phyloP scores from a whole-genome alignment of 2,888 invertebrate species.

The Lapara coniferarum region DNA sequence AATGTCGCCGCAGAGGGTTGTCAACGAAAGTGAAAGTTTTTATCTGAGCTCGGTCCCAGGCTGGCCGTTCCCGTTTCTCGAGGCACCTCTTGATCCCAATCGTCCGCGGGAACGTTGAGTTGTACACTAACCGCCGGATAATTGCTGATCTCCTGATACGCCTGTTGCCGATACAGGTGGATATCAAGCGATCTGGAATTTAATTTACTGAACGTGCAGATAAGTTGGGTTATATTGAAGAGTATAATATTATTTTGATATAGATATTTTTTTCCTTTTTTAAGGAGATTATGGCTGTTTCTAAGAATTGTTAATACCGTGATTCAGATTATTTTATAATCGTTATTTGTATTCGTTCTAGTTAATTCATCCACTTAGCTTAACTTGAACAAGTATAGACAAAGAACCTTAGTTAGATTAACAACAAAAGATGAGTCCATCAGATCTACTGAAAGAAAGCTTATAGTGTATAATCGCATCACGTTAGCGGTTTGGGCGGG shows the following conservation, averaged over 20 bases:
- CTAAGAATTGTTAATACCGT: no score
- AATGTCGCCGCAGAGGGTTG: conserved; percentile 73
- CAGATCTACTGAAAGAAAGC: conserved; percentile 43
- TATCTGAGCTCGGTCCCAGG: conserved; percentile 71
- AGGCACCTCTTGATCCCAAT: conserved; percentile 72
- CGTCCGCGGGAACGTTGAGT: conserved; percentile 60
- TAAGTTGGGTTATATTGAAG: not conserved
- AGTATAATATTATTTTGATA: not conserved
- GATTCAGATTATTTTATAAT: no score
- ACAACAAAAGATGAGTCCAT: not conserved
- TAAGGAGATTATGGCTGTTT: no score
- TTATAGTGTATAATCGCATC: conserved; percentile 58
- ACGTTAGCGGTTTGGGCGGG: conserved; percentile 55
- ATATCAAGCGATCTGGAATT: not conserved
- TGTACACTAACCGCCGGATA: conserved; percentile 49
- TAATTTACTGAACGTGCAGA: not conserved
- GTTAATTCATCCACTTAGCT: no score
- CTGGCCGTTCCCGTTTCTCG: conserved; percentile 75
- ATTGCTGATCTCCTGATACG: conserved; percentile 55
- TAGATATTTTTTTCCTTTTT: no score
- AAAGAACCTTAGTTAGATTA: not conserved
- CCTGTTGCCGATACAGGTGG: conserved; percentile 29
- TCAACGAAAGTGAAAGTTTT: conserved; percentile 81
- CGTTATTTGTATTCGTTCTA: no score
- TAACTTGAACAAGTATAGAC: no score